Conservation (phyloP, 2,797 vertebrate genomes). For the Lepus townsendii region DNA sequence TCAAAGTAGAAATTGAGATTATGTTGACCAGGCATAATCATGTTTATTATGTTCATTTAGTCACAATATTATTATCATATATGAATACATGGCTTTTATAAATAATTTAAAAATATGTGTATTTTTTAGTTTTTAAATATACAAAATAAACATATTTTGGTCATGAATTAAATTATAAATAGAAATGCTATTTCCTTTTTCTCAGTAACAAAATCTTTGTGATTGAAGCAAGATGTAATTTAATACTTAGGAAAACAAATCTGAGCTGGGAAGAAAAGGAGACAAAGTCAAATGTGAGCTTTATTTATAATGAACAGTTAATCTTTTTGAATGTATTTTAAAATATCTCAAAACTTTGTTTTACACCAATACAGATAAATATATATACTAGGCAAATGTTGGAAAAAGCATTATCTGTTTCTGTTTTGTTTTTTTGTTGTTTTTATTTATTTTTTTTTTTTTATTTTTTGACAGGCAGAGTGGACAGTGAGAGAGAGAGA, state of each 20-base stretch:
- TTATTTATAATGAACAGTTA: neutral
- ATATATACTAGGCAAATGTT: neutral
- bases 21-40: neutral
- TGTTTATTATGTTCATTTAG: neutral
- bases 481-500: too few species aligned
- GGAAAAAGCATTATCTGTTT: neutral
- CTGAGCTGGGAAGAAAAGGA: neutral
- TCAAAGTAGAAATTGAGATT: neutral
- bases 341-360: slow-evolving; percentile 34
- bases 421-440: neutral
- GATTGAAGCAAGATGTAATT: neutral
- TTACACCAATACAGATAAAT: neutral
- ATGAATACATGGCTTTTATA: neutral
- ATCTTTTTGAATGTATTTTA: slow-evolving; percentile 34
- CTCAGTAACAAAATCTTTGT: slow-evolving; percentile 27
- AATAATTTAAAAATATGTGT: neutral
- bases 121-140: slow-evolving; percentile 43
- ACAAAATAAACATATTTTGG: neutral
- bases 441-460: too few species aligned
- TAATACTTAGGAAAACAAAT: slow-evolving; percentile 46
- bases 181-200: neutral
- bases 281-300: neutral
- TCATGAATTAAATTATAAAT: slow-evolving; percentile 39
- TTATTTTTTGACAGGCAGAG: too few species aligned
- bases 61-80: neutral